Evolutionary conservation across 2,888 invertebrate species (phyloP).

Genomic region (Toxonevra muliebris): DNA sequence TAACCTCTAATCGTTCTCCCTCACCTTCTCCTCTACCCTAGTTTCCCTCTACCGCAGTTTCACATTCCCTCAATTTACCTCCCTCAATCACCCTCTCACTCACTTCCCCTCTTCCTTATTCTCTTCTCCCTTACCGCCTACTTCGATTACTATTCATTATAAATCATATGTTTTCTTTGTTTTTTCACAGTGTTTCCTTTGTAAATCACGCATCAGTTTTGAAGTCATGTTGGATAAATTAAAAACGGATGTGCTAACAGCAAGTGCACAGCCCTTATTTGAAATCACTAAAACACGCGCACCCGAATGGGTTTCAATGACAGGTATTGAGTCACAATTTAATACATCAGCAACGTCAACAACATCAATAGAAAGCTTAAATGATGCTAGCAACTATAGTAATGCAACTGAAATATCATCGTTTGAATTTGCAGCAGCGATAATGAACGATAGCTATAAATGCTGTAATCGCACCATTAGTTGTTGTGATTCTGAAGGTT

Average conservation of each 20-base stretch:
- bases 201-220: slow-evolving; percentile 74
- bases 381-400: slow-evolving; percentile 29
- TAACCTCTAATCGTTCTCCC: no score
- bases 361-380: slow-evolving; percentile 38
- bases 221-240: slow-evolving; percentile 57
- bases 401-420: slow-evolving; percentile 24
- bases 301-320: slow-evolving; percentile 74
- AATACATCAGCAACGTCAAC: slow-evolving; percentile 48
- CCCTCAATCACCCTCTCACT: not conserved
- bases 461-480: slow-evolving; percentile 38
- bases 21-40: no score
- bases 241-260: slow-evolving; percentile 72
- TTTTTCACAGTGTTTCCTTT: slow-evolving; percentile 83
- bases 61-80: no score
- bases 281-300: slow-evolving; percentile 84
- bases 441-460: slow-evolving; percentile 21
- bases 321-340: slow-evolving; percentile 55
- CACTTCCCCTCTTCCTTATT: not conserved
- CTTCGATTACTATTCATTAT: not conserved
- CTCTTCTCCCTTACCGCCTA: no score
- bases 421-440: slow-evolving; percentile 11
- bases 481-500: slow-evolving; percentile 48
- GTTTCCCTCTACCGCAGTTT: no score
- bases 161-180: slow-evolving; percentile 45
- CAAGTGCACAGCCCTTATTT: slow-evolving; percentile 79